These are phyloP conservation scores for Cetonia aurata DNA, from an alignment of 2,888 invertebrate species.

Conservation along the genomic window DNA sequence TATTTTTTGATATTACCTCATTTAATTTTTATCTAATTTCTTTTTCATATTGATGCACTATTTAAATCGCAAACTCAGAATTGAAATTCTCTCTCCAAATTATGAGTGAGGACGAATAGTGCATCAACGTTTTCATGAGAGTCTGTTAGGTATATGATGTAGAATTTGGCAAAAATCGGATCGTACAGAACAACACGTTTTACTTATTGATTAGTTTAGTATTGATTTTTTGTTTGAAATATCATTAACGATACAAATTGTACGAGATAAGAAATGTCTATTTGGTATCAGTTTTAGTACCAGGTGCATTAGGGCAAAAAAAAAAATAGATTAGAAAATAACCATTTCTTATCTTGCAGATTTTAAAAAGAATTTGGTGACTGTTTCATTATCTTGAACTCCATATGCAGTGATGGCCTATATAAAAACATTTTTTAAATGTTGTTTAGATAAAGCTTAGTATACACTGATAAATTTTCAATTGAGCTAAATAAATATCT, in stretches of 20 bases:
- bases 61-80: neutral
- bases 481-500: no score
- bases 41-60: slow-evolving; percentile 33
- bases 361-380: no score
- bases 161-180: slow-evolving; percentile 42
- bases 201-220: neutral
- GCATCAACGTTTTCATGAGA: slow-evolving; percentile 21
- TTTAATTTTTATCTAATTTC: slow-evolving; percentile 31
- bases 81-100: neutral
- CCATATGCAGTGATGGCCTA: no score
- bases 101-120: neutral
- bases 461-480: no score
- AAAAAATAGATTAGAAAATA: no score
- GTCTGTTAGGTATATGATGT: neutral
- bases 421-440: no score
- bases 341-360: no score
- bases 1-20: no score
- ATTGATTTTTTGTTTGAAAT: no score
- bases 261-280: slow-evolving; percentile 22
- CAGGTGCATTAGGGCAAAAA: neutral
- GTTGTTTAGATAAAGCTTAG: no score
- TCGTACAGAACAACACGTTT: slow-evolving; percentile 56
- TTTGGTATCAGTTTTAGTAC: neutral
- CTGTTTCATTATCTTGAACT: no score
- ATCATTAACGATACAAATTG: neutral